Evolutionary conservation across 2,888 invertebrate species (phyloP), one percentile per base, ranked within the genome.

Genomic region (Troides oblongomaculatus): DNA sequence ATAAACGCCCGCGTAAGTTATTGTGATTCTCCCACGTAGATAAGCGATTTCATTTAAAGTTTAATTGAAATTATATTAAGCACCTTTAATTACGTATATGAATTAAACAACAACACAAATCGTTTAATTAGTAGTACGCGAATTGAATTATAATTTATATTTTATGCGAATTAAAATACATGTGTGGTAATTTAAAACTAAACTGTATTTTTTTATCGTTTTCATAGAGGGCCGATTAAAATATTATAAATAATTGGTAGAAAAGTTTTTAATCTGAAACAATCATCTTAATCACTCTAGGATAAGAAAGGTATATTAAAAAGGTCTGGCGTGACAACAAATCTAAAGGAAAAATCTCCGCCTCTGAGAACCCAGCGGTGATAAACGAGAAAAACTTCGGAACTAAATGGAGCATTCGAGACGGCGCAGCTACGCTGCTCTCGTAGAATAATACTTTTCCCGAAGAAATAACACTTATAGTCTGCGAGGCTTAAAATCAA

Each of bases 261-360:
- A 60, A 68, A 70, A 72, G 73, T 73, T 78, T 76, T 72, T 74
- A 78, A 82, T 83, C 79, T 84, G 80, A 85, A 86, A 83, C 83
- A 87, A 87, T 81, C 76, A 83, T 84, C 84, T 88, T 89, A 89
- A 91, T 91, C 89, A 86, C 85, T 83, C 80, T 76, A 83, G 88
- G 92, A 92, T 90, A 90, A 92, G 90, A 88, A 89, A 87, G 86
- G 88, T 90, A 92, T 92, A 92, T 93, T 93, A 92, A 92, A 92
- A 92, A 92, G 90, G 92, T 92, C 91, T 91, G 93, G 92, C 92
- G 90, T 92, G 92, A 92, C 92, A 92, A 93, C 92, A 93, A 93
- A 93, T 92, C 92, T 93, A 91, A 89, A 90, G 91, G 92, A 92
- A 92, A 93, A 92, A 92, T 92, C 90, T 91, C 92, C 90, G 90